phyloP scores from a whole-genome alignment of 2,113 vertebrate genomes.

The Bombycilla garrulus region DNA sequence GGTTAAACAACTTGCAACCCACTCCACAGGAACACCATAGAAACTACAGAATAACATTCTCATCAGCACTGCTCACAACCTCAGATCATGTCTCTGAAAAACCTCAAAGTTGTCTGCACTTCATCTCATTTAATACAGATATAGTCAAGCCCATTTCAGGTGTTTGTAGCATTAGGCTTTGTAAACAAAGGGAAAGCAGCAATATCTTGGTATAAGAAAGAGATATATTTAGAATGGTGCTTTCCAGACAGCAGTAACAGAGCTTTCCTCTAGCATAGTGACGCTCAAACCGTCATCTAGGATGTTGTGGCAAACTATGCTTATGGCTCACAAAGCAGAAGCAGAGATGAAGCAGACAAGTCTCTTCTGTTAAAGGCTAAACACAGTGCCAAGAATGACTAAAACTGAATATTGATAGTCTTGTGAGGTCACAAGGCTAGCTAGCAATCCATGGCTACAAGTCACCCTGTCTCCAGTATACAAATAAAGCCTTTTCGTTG shows the following conservation, averaged over 20 bases:
- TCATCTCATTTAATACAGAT: neutral
- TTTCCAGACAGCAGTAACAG: neutral
- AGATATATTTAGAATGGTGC: neutral
- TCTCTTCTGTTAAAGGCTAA: neutral
- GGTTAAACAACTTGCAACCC: neutral
- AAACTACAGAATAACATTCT: neutral
- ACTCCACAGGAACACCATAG: neutral
- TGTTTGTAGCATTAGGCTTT: neutral
- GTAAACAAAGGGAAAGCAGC: neutral
- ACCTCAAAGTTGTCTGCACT: neutral
- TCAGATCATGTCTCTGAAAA: neutral
- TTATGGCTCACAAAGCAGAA: neutral
- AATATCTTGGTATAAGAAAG: neutral
- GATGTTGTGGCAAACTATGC: fast-evolving
- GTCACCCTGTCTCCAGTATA: neutral
- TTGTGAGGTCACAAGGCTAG: neutral
- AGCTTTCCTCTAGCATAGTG: neutral
- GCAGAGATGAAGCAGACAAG: neutral
- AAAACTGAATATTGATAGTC: neutral
- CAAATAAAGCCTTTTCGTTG: neutral
- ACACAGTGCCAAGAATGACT: fast-evolving
- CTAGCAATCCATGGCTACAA: neutral
- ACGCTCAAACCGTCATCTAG: neutral
- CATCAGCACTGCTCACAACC: neutral
- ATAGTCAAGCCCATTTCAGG: neutral